A percentile compares a stretch with the other conserved stretches of the same genome.
phyloP scores from a whole-genome alignment of 35 echinoderm and acorn worm genomes.

The Lytechinus pictus region DNA sequence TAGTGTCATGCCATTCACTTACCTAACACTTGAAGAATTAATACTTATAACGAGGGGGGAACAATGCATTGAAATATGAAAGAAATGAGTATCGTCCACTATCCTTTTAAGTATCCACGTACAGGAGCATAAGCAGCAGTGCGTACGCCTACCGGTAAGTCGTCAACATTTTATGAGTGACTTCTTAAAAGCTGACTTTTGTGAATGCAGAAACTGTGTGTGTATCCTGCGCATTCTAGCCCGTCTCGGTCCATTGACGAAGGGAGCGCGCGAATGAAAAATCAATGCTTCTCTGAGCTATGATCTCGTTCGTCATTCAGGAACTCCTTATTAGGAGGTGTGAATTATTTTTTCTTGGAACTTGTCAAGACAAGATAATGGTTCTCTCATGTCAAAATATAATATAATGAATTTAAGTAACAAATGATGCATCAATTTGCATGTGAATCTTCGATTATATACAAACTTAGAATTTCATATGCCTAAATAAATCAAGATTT shows the following conservation, averaged over 20 bases:
- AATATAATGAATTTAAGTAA: too few species aligned
- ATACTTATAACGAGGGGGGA: background rate
- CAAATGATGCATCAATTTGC: too few species aligned
- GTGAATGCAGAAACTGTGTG: background rate
- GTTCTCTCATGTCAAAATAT: background rate
- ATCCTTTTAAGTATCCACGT: background rate
- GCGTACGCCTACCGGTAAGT: background rate
- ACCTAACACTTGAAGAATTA: background rate
- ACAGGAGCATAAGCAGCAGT: background rate
- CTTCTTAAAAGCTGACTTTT: background rate
- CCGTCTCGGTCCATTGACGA: background rate
- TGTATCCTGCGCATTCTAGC: background rate
- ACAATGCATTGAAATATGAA: background rate
- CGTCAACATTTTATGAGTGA: background rate
- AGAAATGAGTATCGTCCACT: background rate
- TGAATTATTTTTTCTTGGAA: background rate
- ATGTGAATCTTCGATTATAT: too few species aligned
- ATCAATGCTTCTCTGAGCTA: background rate
- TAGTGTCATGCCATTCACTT: background rate
- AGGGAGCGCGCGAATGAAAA: background rate
- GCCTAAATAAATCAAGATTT: too few species aligned
- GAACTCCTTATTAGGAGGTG: background rate
- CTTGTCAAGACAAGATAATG: background rate
- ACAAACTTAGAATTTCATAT: too few species aligned
- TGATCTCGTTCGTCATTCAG: background rate